Conservation (phyloP, 2,888 invertebrate species). For the Chrysodeixis includens region DNA sequence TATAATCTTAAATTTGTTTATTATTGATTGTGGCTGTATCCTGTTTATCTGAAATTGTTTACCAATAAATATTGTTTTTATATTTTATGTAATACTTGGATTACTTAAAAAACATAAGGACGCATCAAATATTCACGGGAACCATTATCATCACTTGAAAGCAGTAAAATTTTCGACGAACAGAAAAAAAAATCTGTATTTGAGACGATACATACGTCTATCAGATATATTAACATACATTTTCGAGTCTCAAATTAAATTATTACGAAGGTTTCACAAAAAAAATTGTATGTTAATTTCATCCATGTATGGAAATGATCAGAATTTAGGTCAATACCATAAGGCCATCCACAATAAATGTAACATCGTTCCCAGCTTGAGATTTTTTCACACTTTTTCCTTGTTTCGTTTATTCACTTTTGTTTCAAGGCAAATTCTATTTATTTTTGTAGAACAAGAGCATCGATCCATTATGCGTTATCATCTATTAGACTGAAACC, state of each 20-base stretch:
- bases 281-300: slow-evolving; percentile 2
- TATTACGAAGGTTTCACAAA: not conserved
- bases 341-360: not conserved
- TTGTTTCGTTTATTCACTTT: not conserved
- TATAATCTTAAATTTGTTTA: slow-evolving; percentile 24
- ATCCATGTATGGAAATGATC: not conserved
- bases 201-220: not conserved
- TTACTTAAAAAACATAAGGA: not conserved
- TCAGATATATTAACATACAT: not conserved
- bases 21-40: slow-evolving; percentile 28
- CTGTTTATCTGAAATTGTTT: slow-evolving; percentile 29
- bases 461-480: not conserved
- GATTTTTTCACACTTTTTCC: not conserved
- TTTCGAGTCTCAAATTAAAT: not conserved
- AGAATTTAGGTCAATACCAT: slow-evolving; percentile 6
- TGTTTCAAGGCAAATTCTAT: slow-evolving; percentile 3
- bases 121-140: not conserved
- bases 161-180: not conserved
- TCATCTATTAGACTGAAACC: not conserved
- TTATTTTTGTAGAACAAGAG: not conserved
- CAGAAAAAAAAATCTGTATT: not conserved
- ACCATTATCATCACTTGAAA: not conserved
- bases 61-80: slow-evolving; percentile 28
- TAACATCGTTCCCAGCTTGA: not conserved
- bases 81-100: not conserved